phyloP scores from a whole-genome alignment of 1,140 invertebrate genomes.

The Drosophila orena region DNA sequence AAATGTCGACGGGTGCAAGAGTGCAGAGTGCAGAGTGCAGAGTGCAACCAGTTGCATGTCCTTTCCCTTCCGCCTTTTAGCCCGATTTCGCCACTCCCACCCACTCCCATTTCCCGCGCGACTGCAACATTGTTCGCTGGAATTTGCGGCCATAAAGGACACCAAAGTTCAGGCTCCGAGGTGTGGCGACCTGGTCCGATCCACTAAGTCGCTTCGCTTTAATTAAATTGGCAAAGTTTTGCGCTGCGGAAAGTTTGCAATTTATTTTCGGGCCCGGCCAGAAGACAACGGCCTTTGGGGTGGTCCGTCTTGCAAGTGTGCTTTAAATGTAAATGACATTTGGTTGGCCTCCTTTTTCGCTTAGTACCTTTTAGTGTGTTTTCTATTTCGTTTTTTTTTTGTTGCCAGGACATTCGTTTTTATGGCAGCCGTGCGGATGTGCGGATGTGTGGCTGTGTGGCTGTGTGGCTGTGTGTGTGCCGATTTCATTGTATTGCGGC shows the following conservation, averaged over 20 bases:
- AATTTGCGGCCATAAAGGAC: constrained; percentile 29
- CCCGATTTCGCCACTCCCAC: not conserved
- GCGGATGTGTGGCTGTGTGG: constrained; percentile 9
- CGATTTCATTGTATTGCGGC: constrained; percentile 69
- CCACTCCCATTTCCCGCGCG: no score
- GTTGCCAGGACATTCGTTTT: constrained; percentile 66
- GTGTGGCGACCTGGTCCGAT: constrained; percentile 19
- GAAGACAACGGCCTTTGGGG: constrained; percentile 13
- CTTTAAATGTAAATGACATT: constrained; percentile 73
- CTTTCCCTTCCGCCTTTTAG: not conserved
- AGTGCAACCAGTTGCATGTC: constrained; percentile 71
- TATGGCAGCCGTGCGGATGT: constrained; percentile 41
- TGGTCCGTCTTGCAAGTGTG: constrained; percentile 11
- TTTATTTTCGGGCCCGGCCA: constrained; percentile 34
- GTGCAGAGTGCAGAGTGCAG: constrained; percentile 30
- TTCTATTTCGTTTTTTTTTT: constrained; percentile 10
- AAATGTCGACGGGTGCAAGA: constrained; percentile 49
- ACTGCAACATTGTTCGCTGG: constrained; percentile 35
- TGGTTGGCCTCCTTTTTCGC: constrained; percentile 54
- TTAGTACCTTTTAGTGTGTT: constrained; percentile 21
- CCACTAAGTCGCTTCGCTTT: constrained; percentile 45
- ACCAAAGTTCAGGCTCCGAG: constrained; percentile 39
- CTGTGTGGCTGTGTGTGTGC: constrained; percentile 28
- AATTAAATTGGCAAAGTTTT: constrained; percentile 76
- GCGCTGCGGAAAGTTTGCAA: constrained; percentile 37